phyloP scores from a whole-genome alignment of 2,888 invertebrate species.

The Lordiphosa andalusiaca region DNA sequence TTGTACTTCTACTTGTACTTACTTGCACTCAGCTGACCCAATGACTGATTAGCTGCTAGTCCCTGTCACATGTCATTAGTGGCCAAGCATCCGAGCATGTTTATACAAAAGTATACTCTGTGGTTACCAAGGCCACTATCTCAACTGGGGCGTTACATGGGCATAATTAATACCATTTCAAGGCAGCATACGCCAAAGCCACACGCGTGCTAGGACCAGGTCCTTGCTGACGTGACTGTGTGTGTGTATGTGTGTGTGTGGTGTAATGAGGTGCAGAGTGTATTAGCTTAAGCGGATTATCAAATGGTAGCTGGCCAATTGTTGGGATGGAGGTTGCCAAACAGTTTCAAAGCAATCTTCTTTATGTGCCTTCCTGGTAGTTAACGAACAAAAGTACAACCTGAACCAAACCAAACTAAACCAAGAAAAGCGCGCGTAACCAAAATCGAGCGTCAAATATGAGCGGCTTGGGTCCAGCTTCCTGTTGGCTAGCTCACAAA shows the following conservation, averaged over 20 bases:
- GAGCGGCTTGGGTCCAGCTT: conserved; percentile 87
- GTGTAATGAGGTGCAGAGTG: conserved; percentile 18
- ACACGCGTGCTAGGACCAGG: conserved; percentile 23
- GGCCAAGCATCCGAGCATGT: conserved; percentile 11
- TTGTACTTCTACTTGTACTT: neutral
- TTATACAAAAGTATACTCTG: neutral
- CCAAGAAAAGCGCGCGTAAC: conserved; percentile 11
- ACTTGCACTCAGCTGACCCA: conserved; percentile 1
- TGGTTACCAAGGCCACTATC: neutral
- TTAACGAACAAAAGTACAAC: neutral
- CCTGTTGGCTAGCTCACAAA: conserved; percentile 89
- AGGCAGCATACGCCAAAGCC: conserved; percentile 28
- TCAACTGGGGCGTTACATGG: conserved; percentile 5
- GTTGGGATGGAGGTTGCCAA: conserved; percentile 5
- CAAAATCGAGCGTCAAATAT: conserved; percentile 70
- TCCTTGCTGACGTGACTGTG: conserved; percentile 6
- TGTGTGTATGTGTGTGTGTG: conserved; percentile 15
- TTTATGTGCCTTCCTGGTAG: neutral
- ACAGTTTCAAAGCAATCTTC: neutral
- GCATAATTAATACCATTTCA: conserved; percentile 43
- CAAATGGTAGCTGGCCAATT: conserved; percentile 14
- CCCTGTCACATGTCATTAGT: conserved; percentile 15
- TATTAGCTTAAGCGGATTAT: conserved; percentile 51
- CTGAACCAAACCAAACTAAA: conserved; percentile 18
- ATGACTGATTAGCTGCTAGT: conserved; percentile 22